Evolutionary conservation across 2,113 vertebrate genomes (phyloP), one percentile per base, ranked within the genome.

Genomic region (Eolophus roseicapilla): DNA sequence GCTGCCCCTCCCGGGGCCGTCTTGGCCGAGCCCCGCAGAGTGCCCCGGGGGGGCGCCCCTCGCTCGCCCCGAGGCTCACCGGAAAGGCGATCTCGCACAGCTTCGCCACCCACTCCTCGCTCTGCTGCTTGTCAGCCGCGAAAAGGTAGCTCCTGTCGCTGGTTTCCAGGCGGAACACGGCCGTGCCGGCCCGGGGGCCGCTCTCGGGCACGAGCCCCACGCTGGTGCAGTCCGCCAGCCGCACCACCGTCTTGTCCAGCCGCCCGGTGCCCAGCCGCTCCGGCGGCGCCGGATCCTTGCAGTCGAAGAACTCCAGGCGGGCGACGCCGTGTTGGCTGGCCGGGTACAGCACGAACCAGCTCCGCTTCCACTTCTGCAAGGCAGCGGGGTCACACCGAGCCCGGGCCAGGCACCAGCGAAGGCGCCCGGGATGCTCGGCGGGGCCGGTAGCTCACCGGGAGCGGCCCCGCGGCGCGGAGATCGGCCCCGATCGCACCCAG

Each of bases 291-390:
- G 90, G 90, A 44, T 98, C 98, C 86, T 98, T 98, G 73, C 98
- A 98, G 63, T 99, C 99, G 59, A 97, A 99, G 97, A 99, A 99
- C 97, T 99, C 99, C 4, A 99, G 98, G 39, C 99, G 98, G 13
- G 99, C 99, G 8, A 99, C 99, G 59, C 99, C 99, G 37, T 99
- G 98, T 62, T 98, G 98, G 92, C 99, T 99, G 95, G 99, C 99
- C 0, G 99, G 99, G 96, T 99, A 99, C 37, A 99, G 97, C 86
- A 98, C 98, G 10, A 99, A 99, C 98, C 99, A 99, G 96, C 98
- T 99, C 97, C 99, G 99, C 98, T 99, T 99, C 99, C 99, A 99
- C 95, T 98, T 98, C 99, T 99, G 96, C 55, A 73, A 74, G 17
- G 28, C 67, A 62, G 25, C 35, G 23, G 28, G n/a, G 47, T 88